Percentiles rank a stretch among this genome's conserved stretches.
Conservation (phyloP, 2,113 vertebrate species). For the Myotis brandtii region DNA sequence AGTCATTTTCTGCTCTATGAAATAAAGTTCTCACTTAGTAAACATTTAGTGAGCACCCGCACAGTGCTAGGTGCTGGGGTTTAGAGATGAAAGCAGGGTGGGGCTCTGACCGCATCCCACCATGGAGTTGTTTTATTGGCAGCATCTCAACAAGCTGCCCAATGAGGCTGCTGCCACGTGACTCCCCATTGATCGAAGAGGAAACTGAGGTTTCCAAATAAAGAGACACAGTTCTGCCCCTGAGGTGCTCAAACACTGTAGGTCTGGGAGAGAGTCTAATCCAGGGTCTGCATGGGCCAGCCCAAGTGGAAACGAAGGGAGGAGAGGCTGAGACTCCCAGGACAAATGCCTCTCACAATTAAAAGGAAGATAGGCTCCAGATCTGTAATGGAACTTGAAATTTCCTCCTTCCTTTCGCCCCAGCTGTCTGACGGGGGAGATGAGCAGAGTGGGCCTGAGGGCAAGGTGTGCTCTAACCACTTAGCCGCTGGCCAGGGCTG, state of each 20-base stretch:
- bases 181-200: background rate
- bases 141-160: rapidly evolving
- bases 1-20: background rate
- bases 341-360: background rate
- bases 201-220: background rate
- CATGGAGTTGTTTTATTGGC: background rate
- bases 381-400: background rate
- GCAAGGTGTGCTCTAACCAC: background rate
- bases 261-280: background rate
- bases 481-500: no score
- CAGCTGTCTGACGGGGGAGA: background rate
- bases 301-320: rapidly evolving
- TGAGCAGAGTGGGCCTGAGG: background rate
- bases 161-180: background rate
- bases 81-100: rapidly evolving
- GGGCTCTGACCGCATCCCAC: rapidly evolving
- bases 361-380: background rate
- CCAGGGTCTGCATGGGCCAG: background rate
- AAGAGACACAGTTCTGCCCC: background rate
- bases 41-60: background rate
- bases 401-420: background rate
- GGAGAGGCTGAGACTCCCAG: background rate
- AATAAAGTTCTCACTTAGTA: background rate
- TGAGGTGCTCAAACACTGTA: background rate
- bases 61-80: no score